These are phyloP conservation scores for Galagoides demidoff DNA, from an alignment of 2,797 vertebrate species.

Conservation along the genomic window DNA sequence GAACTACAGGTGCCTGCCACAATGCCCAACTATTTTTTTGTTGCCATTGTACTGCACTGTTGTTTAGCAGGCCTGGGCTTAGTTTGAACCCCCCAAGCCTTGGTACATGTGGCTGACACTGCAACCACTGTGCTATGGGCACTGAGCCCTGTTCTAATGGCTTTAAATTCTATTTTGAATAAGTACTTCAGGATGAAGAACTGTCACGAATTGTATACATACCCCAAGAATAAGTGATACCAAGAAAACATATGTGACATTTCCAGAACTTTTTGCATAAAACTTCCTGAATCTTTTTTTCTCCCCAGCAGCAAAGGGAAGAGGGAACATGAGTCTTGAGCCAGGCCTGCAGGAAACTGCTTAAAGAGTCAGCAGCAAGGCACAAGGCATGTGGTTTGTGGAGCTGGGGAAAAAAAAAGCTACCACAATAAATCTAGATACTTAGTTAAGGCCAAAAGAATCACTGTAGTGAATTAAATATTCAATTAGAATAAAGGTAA, in stretches of 20 bases:
- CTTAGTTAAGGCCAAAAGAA: not conserved
- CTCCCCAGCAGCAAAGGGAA: not conserved
- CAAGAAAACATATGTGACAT: not conserved
- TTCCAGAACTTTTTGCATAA: not conserved
- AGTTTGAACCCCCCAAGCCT: too few species aligned
- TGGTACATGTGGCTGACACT: too few species aligned
- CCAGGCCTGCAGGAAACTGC: not conserved
- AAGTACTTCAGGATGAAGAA: not conserved
- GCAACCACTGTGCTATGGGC: too few species aligned
- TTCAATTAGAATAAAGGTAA: not conserved
- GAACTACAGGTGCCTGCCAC: too few species aligned
- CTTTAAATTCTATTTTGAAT: slow-evolving; percentile 26
- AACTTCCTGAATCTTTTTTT: not conserved
- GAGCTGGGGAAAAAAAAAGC: not conserved
- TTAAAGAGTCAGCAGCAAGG: not conserved
- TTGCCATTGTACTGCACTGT: too few species aligned
- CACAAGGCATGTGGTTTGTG: not conserved
- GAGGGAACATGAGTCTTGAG: not conserved
- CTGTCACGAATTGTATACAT: not conserved
- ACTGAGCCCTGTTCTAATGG: not conserved
- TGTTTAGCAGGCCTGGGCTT: too few species aligned
- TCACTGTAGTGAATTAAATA: not conserved
- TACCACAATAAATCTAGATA: not conserved
- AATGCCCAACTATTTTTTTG: too few species aligned
- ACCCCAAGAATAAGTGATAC: not conserved